A percentile compares a stretch with the other conserved stretches of the same genome.
These are phyloP conservation scores for Rhizomys pruinosus DNA, from an alignment of 2,113 vertebrate genomes.

Conservation along the genomic window DNA sequence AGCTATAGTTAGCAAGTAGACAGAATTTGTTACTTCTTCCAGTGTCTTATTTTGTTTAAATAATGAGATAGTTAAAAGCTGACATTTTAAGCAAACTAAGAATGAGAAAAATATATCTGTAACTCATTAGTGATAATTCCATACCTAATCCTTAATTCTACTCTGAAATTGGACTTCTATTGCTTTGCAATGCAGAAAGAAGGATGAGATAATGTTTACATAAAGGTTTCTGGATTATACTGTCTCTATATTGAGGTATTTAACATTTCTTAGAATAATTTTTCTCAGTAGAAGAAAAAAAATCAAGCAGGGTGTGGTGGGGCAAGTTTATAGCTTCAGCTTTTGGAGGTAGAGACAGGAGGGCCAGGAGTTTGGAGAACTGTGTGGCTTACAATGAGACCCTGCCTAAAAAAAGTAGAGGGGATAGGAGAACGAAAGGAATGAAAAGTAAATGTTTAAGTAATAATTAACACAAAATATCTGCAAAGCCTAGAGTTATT, in stretches of 20 bases:
- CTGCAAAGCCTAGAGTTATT: background rate
- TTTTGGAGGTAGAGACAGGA: background rate
- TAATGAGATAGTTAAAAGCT: constrained; percentile 43
- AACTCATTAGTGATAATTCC: constrained; percentile 51
- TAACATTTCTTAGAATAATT: constrained; percentile 63
- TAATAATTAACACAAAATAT: constrained; percentile 48
- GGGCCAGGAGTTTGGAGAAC: background rate
- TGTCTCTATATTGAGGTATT: constrained; percentile 22
- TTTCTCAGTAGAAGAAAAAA: constrained; percentile 29
- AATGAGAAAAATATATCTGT: constrained; percentile 52
- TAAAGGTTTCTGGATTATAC: constrained; percentile 37
- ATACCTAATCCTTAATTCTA: constrained; percentile 36
- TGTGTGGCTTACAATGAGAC: background rate
- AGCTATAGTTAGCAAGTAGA: constrained; percentile 59
- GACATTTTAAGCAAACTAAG: constrained; percentile 58
- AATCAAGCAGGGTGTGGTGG: background rate
- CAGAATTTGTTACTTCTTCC: constrained; percentile 58
- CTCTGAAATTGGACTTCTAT: constrained; percentile 25
- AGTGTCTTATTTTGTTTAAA: constrained; percentile 53
- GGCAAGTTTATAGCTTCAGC: background rate
- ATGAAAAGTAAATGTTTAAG: constrained; percentile 35
- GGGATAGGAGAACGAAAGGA: background rate
- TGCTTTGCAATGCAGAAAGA: constrained; percentile 47
- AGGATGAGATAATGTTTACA: constrained; percentile 33
- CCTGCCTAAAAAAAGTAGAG: background rate